Evolutionary conservation across 2,797 vertebrate species (phyloP).

Genomic region (Melanitta fusca): DNA sequence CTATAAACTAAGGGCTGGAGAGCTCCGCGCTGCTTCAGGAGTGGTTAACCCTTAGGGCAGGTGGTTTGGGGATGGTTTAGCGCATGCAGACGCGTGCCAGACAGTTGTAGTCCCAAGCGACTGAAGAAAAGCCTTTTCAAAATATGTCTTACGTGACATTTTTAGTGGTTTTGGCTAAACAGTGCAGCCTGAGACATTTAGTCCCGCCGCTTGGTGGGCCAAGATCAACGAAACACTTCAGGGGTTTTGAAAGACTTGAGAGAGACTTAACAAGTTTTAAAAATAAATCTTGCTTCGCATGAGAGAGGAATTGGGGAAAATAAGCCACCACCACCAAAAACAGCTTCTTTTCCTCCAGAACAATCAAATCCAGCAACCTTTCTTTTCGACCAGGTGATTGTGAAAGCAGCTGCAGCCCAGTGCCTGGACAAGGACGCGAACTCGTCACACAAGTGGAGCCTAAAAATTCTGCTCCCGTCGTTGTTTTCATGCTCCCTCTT

Average conservation of each 20-base stretch:
- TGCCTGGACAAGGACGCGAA: background rate
- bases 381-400: background rate
- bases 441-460: background rate
- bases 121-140: background rate
- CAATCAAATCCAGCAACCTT: background rate
- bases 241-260: background rate
- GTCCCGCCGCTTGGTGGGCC: background rate
- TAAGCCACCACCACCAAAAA: background rate
- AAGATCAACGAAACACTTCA: background rate
- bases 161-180: background rate
- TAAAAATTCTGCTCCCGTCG: accelerated
- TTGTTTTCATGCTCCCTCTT: background rate
- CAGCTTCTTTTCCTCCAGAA: background rate
- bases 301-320: background rate
- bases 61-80: background rate
- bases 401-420: accelerated
- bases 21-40: accelerated
- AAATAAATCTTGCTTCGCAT: background rate
- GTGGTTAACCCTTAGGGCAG: background rate
- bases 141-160: background rate
- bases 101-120: background rate
- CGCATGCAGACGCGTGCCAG: accelerated
- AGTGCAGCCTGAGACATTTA: accelerated
- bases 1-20: background rate
- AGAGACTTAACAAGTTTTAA: background rate